phyloP scores from a whole-genome alignment of 2,113 vertebrate species.

The Sorex araneus region DNA sequence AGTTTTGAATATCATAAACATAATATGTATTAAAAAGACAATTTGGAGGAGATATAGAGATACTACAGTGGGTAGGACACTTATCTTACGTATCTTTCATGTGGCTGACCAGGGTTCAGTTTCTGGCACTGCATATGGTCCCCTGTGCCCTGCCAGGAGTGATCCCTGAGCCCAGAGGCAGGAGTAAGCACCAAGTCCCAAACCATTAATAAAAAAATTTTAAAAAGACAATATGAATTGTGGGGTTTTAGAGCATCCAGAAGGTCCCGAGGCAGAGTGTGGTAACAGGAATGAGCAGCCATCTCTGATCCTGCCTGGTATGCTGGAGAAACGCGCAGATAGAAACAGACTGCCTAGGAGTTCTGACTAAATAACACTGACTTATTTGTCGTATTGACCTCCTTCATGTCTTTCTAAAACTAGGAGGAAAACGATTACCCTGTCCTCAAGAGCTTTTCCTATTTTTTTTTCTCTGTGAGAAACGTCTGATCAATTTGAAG shows the following conservation, averaged over 20 bases:
- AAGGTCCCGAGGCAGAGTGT: not conserved
- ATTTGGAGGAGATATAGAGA: too few species aligned
- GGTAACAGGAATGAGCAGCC: not conserved
- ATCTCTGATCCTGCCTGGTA: not conserved
- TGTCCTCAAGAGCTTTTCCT: not conserved
- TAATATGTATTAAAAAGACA: not conserved
- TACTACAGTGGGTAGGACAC: too few species aligned
- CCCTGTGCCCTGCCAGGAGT: too few species aligned
- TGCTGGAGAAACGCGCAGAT: not conserved
- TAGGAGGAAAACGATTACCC: not conserved
- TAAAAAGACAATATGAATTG: not conserved
- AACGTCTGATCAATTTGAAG: not conserved
- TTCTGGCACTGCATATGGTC: too few species aligned
- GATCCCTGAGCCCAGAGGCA: too few species aligned
- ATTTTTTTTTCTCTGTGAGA: not conserved
- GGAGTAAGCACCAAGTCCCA: too few species aligned
- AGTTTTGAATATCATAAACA: not conserved
- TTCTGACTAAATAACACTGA: not conserved
- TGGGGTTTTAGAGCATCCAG: not conserved
- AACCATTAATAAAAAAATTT: too few species aligned
- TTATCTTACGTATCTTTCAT: too few species aligned
- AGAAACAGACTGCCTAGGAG: not conserved
- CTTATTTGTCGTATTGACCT: not conserved
- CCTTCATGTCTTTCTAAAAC: not conserved
- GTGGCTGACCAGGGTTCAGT: too few species aligned